These are phyloP conservation scores for Zeugodacus cucurbitae DNA, from an alignment of 1,140 invertebrate genomes.

Conservation along the genomic window DNA sequence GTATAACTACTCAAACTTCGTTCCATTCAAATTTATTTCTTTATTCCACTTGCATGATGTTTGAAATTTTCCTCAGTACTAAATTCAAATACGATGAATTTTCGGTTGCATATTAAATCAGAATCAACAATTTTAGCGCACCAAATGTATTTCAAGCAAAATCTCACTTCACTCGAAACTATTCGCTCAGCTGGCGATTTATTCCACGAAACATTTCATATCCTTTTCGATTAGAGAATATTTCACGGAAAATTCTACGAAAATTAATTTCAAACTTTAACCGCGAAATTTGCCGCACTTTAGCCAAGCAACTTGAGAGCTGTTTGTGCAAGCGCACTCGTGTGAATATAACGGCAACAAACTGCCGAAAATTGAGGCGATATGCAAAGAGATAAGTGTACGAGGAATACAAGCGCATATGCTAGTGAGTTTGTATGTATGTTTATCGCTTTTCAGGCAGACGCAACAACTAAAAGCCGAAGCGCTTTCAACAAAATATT, in stretches of 20 bases:
- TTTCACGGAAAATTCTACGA: not conserved
- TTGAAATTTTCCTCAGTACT: no score
- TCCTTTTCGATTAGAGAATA: not conserved
- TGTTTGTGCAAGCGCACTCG: not conserved
- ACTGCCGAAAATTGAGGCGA: not conserved
- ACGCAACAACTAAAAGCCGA: not conserved
- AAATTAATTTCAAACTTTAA: constrained; percentile 5
- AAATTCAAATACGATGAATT: no score
- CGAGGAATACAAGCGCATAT: not conserved
- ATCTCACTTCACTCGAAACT: not conserved
- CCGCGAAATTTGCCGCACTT: not conserved
- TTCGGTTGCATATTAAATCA: no score
- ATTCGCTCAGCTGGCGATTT: not conserved
- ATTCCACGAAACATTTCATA: not conserved
- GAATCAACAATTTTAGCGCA: no score
- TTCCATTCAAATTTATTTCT: no score
- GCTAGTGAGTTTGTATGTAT: not conserved
- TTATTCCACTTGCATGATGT: no score
- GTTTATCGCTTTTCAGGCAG: no score
- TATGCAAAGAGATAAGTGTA: not conserved
- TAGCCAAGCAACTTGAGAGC: not conserved
- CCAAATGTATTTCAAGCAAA: no score
- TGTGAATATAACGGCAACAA: not conserved
- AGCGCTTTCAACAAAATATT: constrained; percentile 15
- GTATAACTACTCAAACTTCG: no score